Percentiles rank a stretch among this genome's conserved stretches.
These are phyloP conservation scores for Dendrocincla tyrannina DNA, from an alignment of 2,797 vertebrate genomes.

Conservation along the genomic window DNA sequence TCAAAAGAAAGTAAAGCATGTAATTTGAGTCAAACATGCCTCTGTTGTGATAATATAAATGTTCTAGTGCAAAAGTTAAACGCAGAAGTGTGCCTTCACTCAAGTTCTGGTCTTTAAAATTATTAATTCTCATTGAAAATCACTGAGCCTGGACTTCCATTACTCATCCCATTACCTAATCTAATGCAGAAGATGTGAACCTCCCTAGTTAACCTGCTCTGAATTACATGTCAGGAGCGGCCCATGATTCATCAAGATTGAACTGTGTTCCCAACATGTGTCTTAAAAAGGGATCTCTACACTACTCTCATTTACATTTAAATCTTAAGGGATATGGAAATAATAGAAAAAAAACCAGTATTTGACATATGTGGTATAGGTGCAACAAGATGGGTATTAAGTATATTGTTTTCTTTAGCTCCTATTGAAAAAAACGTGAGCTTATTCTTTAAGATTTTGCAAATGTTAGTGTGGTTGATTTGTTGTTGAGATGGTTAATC, in stretches of 20 bases:
- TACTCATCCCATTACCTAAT: not conserved
- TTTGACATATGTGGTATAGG: not conserved
- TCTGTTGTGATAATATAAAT: not conserved
- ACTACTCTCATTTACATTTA: not conserved
- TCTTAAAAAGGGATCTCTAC: not conserved
- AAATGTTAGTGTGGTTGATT: not conserved
- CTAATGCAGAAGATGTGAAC: not conserved
- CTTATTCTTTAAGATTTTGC: not conserved
- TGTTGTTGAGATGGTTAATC: not conserved
- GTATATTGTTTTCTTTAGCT: not conserved
- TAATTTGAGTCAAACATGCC: not conserved
- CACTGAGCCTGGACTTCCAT: not conserved
- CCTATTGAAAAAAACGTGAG: not conserved
- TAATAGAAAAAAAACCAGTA: not conserved
- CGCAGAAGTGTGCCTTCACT: not conserved
- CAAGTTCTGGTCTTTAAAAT: not conserved
- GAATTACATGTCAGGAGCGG: not conserved
- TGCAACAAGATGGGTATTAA: not conserved
- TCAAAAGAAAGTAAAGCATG: not conserved
- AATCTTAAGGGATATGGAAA: not conserved
- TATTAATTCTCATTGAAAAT: not conserved
- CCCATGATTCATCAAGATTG: not conserved
- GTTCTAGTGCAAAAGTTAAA: not conserved
- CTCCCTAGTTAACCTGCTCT: not conserved
- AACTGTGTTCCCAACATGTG: not conserved